Percentiles rank a stretch among this genome's conserved stretches.
phyloP scores from a whole-genome alignment of 2,113 vertebrate genomes.

The Phyllostomus discolor region DNA sequence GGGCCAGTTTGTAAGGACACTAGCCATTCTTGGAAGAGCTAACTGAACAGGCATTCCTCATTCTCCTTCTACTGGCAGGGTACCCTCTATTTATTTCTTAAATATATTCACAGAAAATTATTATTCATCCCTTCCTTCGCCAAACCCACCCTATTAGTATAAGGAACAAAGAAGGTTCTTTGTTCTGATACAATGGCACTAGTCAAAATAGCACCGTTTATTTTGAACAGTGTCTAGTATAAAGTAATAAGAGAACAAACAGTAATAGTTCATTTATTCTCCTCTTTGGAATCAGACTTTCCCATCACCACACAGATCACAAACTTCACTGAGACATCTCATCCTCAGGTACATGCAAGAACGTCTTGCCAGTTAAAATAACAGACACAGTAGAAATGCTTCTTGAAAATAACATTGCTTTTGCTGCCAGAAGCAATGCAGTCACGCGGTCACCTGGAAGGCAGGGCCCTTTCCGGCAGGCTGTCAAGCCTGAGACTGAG shows the following conservation, averaged over 20 bases:
- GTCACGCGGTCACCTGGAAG: background rate
- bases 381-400: background rate
- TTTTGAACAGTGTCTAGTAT: conserved; percentile 21
- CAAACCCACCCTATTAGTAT: background rate
- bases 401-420: background rate
- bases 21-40: background rate
- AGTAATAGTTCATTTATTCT: background rate
- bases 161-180: conserved; percentile 39
- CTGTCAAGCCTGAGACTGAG: background rate
- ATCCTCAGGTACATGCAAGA: background rate
- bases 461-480: background rate
- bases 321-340: background rate
- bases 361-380: background rate
- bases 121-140: conserved; percentile 39
- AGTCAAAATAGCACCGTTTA: conserved; percentile 33
- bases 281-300: background rate
- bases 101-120: conserved; percentile 45
- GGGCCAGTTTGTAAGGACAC: background rate
- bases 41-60: background rate
- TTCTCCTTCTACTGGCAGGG: background rate
- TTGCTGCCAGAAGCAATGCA: background rate
- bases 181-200: conserved; percentile 33
- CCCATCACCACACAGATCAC: background rate
- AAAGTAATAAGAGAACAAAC: conserved; percentile 48
- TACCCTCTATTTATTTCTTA: conserved; percentile 40